Base-by-base conservation (phyloP, 2,797 vertebrate genomes). In the Pseudocheirus occidentalis region DNA sequence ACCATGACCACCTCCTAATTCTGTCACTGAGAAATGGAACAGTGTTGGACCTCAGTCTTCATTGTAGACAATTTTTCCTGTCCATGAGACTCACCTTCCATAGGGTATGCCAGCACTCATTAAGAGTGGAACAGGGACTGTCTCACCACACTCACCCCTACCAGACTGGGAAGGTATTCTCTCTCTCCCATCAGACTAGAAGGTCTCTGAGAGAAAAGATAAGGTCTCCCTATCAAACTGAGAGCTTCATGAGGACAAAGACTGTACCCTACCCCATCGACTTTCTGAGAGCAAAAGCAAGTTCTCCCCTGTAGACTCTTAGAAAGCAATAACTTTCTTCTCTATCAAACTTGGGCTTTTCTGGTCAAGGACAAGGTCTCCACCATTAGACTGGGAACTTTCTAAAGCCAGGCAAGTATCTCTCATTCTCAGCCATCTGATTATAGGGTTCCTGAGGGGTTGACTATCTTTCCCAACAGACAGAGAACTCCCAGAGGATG, bases 261-360 rank as follows among this genome's bases (percentile, higher is more conserved):
- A 18, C 90, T 93, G 53, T 9, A 4, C 55, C 4, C 52, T 28
- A 9, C 5, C 3, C 9, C 56, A 90, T 62, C 90, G 90, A n/a
- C 29, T 18, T 12, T 2, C 14, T 92, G 66, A 46, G n/a, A 24
- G 16, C 62, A 81, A 81, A 81, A 18, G 16, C 66, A 81, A 9
- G 0, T 40, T 21, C 4, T 66, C 31, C 18, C 18, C n/a, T 40
- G 40, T 21, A 81, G n/a, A 46, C 40, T 87, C 3, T 34, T 66
- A 5, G 59, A 66, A 29, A 12, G 59, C 13, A 66, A 16, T 28
- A 27, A 34, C 34, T n/a, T 40, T 55, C 5, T 16, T 12, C 24
- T 40, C 24, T 92, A 94, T 92, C n/a, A 95, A 58, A 96, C 21
- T 16, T 31, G 87, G 55, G 11, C 58, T 54, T 92, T 28, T 55